Evolutionary conservation across 2,113 vertebrate genomes (phyloP).

Genomic region (Albula goreensis): DNA sequence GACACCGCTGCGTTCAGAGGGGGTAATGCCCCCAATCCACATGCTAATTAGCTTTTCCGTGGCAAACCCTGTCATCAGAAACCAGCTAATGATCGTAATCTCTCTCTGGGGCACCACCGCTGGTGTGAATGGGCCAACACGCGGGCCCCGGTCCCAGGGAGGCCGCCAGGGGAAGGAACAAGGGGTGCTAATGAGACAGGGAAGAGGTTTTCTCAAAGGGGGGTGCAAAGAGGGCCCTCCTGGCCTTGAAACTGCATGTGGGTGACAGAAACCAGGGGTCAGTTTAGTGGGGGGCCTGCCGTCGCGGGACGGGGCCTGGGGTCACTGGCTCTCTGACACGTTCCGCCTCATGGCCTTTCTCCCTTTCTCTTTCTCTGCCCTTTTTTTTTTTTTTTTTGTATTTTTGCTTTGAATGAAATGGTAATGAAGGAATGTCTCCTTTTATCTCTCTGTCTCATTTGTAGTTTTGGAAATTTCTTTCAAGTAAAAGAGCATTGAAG

Average conservation of each 20-base stretch:
- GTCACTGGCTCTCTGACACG: background rate
- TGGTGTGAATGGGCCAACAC: background rate
- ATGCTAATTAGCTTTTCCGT: constrained; percentile 46
- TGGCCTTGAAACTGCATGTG: background rate
- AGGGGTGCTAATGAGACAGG: background rate
- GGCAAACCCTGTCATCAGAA: background rate
- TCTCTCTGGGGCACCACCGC: background rate
- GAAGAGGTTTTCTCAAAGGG: background rate
- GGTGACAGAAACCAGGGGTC: background rate
- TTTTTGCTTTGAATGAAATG: no score
- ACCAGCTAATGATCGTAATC: background rate
- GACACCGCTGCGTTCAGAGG: background rate
- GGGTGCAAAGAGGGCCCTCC: background rate
- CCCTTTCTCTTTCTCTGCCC: background rate
- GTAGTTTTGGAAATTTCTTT: no score
- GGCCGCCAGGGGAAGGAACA: background rate
- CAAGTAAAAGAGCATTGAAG: no score
- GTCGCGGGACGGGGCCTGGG: background rate
- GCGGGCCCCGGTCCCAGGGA: no score
- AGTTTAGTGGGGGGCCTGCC: background rate
- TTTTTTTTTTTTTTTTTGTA: constrained; percentile 33
- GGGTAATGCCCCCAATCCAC: background rate
- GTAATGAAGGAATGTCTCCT: no score
- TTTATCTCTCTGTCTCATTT: no score
- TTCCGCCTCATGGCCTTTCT: constrained; percentile 21